Evolutionary conservation across 2,888 invertebrate species (phyloP).

Genomic region (Trypoxylon attenuatum): DNA sequence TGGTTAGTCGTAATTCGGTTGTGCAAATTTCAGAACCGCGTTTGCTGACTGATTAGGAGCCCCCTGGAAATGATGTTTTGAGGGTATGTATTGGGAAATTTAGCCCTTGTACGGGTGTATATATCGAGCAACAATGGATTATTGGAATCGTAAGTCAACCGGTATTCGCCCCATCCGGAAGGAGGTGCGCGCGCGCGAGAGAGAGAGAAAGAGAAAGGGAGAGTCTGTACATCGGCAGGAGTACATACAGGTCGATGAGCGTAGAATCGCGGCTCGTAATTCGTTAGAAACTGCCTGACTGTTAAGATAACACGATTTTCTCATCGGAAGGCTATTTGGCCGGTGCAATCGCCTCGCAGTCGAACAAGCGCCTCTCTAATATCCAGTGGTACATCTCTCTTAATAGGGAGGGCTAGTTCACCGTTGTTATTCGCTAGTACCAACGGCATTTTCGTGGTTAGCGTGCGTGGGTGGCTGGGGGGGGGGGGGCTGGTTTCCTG

Average conservation of each 20-base stretch:
- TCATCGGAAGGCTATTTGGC: slow-evolving; percentile 35
- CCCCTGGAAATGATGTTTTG: not conserved
- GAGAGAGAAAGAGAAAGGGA: no score
- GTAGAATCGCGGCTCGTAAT: slow-evolving; percentile 19
- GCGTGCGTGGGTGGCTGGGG: slow-evolving; percentile 14
- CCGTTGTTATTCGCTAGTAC: slow-evolving; percentile 54
- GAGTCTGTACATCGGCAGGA: no score
- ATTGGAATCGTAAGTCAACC: not conserved
- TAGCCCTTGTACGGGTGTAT: not conserved
- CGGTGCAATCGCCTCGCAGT: slow-evolving; percentile 41
- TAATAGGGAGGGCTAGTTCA: slow-evolving; percentile 41
- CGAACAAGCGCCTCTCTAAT: slow-evolving; percentile 41
- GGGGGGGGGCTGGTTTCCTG: no score
- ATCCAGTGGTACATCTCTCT: slow-evolving; percentile 41
- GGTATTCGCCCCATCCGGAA: not conserved
- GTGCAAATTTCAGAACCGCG: no score
- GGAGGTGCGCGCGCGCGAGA: no score
- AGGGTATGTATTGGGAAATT: not conserved
- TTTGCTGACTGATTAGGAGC: not conserved
- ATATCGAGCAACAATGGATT: not conserved
- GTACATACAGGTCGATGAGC: no score
- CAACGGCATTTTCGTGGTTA: slow-evolving; percentile 40
- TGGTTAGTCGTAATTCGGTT: not conserved
- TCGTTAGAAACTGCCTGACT: slow-evolving; percentile 21
- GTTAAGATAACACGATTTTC: slow-evolving; percentile 40